Evolutionary conservation across 2,113 vertebrate genomes (phyloP), one percentile per base, ranked within the genome.

Genomic region (Passer montanus): DNA sequence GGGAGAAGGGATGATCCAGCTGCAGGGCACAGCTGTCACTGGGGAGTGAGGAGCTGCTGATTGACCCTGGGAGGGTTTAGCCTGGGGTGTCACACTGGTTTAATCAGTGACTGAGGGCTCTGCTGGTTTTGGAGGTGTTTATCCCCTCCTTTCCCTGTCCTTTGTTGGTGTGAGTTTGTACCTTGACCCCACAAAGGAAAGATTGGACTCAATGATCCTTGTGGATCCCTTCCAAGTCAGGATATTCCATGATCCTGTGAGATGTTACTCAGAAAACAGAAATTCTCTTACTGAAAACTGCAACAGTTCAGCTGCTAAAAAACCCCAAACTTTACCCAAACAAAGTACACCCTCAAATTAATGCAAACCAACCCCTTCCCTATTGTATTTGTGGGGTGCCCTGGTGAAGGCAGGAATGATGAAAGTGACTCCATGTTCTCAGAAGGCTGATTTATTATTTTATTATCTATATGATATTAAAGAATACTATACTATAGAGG

Each of bases 271-370:
- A 11, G 22, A 23, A 70, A 82, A 26, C 15, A 26, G 21, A 41
- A 62, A 23, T 39, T 31, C 4, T 73, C 6, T 28, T 2, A 13
- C 26, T 53, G 4, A 41, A 26, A 60, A 26, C 6, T n/a, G 7
- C 63, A 63, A 16, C 10, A 27, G 21, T 27, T 33, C 59, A 63
- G 30, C 70, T 50, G 14, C 41, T 46, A 10, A 18, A 75, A 27
- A 8, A 0, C 2, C 47, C 62, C 20, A n/a, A 17, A 30, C 11
- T 33, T 76, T 23, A 39, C 31, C 26, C 19, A 4, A 50, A 68
- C 15, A 3, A 50, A 47, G 33, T 6, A 5, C 0, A 0, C 1
- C 20, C 62, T 18, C 28, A 16, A 1, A 2, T 17, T 3, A 35
- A 11, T n/a, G 44, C 73, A 46, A 83, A 35, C 28, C 47, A 20